Evolutionary conservation across 1,140 invertebrate species (phyloP).

Genomic region (Phymastichus coffea): DNA sequence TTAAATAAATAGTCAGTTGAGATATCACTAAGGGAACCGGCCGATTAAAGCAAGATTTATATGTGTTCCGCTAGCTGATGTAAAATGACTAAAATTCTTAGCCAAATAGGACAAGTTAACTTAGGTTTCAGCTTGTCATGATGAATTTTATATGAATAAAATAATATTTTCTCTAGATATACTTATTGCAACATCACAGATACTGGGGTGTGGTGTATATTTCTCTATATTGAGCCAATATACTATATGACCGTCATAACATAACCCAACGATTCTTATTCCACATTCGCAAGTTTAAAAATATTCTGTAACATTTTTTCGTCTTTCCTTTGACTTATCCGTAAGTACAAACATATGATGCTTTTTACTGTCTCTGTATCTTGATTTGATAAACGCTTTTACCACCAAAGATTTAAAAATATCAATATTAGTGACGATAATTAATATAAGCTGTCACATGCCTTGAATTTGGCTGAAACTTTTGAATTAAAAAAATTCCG

Average conservation of each 20-base stretch:
- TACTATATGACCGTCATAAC: conserved; percentile 10
- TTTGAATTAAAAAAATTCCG: neutral
- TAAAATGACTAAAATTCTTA: no score
- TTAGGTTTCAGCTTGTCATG: no score
- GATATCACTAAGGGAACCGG: no score
- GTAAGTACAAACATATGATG: conserved; percentile 8
- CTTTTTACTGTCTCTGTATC: neutral
- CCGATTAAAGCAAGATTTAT: no score
- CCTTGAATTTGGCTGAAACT: neutral
- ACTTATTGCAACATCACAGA: no score
- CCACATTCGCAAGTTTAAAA: conserved; percentile 5
- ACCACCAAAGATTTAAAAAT: neutral
- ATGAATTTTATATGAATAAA: no score
- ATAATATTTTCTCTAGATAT: no score
- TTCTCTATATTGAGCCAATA: conserved; percentile 1
- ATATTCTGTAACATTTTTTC: neutral
- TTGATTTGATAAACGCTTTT: neutral
- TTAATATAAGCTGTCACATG: neutral
- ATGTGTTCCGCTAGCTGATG: no score
- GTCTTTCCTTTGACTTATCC: neutral
- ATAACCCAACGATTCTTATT: neutral
- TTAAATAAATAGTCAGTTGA: no score
- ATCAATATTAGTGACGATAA: no score
- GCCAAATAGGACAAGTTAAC: no score
- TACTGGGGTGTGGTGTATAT: no score